Evolutionary conservation across 2,888 invertebrate genomes (phyloP).

Genomic region (Latrodectus elegans): DNA sequence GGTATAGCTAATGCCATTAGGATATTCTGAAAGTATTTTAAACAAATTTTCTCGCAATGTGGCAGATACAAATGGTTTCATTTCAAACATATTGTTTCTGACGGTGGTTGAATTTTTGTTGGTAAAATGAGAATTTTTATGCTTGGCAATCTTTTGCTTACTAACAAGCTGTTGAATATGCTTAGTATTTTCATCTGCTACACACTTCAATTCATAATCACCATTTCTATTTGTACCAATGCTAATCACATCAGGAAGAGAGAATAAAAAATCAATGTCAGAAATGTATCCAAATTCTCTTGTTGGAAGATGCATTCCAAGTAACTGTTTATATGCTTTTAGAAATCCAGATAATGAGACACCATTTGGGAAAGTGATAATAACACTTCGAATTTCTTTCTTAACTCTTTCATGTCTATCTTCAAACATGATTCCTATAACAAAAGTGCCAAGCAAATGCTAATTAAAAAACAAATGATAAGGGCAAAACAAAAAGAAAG

Average conservation of each 20-base stretch:
- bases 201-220: background rate
- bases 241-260: constrained; percentile 43
- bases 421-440: constrained; percentile 18
- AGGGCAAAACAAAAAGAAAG: too few species aligned
- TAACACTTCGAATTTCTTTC: background rate
- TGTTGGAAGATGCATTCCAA: constrained; percentile 33
- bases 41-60: constrained; percentile 22
- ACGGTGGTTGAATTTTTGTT: background rate
- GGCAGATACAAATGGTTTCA: constrained; percentile 44
- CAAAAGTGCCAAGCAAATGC: background rate
- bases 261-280: constrained; percentile 28
- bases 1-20: constrained; percentile 24
- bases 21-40: constrained; percentile 10
- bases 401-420: constrained; percentile 25
- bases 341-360: constrained; percentile 24
- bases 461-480: too few species aligned
- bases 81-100: background rate
- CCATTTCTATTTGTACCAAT: constrained; percentile 25
- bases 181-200: constrained; percentile 49
- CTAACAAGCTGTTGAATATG: constrained; percentile 58
- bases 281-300: constrained; percentile 23
- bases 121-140: background rate
- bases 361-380: constrained; percentile 22
- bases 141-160: constrained; percentile 19
- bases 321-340: constrained; percentile 19